phyloP scores from a whole-genome alignment of 2,888 invertebrate species.

The Lasiommata megera region DNA sequence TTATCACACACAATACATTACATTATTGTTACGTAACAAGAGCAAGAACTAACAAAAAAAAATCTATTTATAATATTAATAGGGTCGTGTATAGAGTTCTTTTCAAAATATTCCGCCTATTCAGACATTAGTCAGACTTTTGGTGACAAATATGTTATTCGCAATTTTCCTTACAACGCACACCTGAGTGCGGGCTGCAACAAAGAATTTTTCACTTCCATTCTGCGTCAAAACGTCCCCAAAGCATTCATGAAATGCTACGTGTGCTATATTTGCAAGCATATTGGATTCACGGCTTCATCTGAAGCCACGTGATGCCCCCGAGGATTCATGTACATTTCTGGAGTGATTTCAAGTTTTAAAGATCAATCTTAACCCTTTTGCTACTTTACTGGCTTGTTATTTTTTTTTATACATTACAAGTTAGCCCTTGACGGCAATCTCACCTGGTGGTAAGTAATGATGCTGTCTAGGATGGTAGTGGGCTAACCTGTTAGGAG shows the following conservation, averaged over 20 bases:
- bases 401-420: no score
- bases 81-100: no score
- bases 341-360: not conserved
- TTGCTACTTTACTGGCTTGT: no score
- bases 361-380: not conserved
- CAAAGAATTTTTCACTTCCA: slow-evolving; percentile 30
- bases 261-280: slow-evolving; percentile 36
- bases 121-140: not conserved
- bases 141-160: slow-evolving; percentile 13
- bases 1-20: no score
- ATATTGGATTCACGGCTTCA: slow-evolving; percentile 23
- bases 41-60: no score
- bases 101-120: no score
- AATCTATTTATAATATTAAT: no score
- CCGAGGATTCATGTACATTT: not conserved
- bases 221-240: slow-evolving; percentile 22
- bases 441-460: no score
- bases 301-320: slow-evolving; percentile 8
- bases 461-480: no score
- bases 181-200: slow-evolving; percentile 26
- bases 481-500: no score
- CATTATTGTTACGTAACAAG: no score
- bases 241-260: slow-evolving; percentile 20
- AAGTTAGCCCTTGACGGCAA: no score
- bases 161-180: slow-evolving; percentile 23